Base-by-base conservation (phyloP, 2,797 vertebrate genomes). In the Coregonus ussuriensis region DNA sequence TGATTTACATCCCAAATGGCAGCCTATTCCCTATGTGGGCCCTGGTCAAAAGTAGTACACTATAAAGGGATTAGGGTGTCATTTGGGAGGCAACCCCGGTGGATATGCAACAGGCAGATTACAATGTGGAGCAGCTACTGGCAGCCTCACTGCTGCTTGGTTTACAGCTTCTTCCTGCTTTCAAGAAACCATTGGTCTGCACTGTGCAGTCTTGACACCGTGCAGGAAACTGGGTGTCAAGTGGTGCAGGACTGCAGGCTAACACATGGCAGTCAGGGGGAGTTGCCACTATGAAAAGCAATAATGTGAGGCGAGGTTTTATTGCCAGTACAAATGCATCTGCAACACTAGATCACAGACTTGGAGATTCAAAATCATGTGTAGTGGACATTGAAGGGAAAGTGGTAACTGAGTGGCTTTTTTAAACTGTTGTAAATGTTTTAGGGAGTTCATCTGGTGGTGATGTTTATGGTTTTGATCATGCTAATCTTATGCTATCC, bases 161-260 rank as follows among this genome's bases (percentile, higher is more conserved):
- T 54, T 82, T 56, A 75, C 69, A 56, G 72, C 14, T 56, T 3
- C 33, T 14, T 59, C 47, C 29, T 33, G 66, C 15, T 71, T 41
- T n/a, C 77, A 79, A 73, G 81, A 87, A 80, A 74, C 54, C 71
- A 68, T 21, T 41, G 56, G 69, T 67, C 41, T 76, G 75, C 59
- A 76, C 29, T 6, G 59, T 63, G 33, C 37, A 76, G 73, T 69
- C 16, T 35, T 68, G 75, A 77, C 68, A 77, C 72, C 11, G 41
- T 47, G 41, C 41, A 47, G 71, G 73, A 79, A 73, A 76, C 33
- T 25, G 52, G 63, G 71, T 76, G 62, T 76, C 76, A 25, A 41
- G 35, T 76, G 35, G 15, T 56, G 33, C 47, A 74, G 74, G 33
- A 75, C 59, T 63, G 59, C 21, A 21, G 54, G 67, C 33, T 9